Percentiles rank a stretch among this genome's conserved stretches.
Conservation (phyloP, 2,113 vertebrate genomes). For the Proteles cristata region DNA sequence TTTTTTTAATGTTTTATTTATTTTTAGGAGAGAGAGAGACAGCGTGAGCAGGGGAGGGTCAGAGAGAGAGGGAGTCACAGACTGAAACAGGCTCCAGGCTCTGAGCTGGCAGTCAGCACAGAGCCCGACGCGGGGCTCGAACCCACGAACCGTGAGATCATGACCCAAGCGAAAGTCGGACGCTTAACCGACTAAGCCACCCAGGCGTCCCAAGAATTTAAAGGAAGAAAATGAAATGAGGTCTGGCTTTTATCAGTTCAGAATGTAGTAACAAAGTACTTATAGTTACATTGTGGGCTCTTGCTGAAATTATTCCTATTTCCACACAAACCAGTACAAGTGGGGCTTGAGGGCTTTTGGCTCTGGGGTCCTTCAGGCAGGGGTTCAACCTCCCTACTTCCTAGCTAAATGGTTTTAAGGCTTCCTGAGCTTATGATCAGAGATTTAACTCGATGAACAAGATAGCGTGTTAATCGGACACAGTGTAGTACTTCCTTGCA, state of each 20-base stretch:
- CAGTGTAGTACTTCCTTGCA: not conserved
- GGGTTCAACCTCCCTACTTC: not conserved
- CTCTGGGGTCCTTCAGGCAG: not conserved
- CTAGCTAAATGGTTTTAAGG: not conserved
- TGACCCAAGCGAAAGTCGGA: too few relatives aligned
- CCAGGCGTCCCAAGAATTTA: constrained; percentile 15
- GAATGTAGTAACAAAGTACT: not conserved
- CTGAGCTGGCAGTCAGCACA: too few relatives aligned
- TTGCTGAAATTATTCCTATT: not conserved
- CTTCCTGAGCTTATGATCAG: not conserved
- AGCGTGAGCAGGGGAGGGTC: too few relatives aligned
- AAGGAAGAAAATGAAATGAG: constrained; percentile 20
- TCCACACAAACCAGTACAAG: not conserved
- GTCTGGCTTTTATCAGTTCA: not conserved
- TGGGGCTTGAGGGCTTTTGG: too few relatives aligned
- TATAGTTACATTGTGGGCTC: not conserved
- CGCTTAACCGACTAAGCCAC: too few relatives aligned
- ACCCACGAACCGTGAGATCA: too few relatives aligned
- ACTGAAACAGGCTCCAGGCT: too few relatives aligned
- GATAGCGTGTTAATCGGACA: not conserved
- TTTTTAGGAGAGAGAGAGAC: too few relatives aligned
- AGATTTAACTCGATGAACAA: not conserved
- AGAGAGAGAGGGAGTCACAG: too few relatives aligned
- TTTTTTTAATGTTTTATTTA: too few relatives aligned
- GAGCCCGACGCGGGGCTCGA: too few relatives aligned